Base-by-base conservation (phyloP, 2,888 invertebrate genomes). In the Fissipunctia ypsillon region DNA sequence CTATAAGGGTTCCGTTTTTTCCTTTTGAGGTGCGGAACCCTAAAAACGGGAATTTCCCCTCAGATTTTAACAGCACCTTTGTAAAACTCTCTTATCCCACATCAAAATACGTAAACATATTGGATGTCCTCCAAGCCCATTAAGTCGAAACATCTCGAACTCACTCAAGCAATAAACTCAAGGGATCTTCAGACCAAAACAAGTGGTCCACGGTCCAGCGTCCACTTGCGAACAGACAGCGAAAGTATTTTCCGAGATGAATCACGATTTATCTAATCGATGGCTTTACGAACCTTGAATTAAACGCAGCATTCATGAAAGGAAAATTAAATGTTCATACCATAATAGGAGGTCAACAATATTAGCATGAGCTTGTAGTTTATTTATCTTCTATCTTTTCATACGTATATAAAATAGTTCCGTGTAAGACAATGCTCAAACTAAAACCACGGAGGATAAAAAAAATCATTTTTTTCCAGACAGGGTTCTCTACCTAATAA, bases 161-260 rank as follows among this genome's bases (percentile, higher is more conserved):
- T 75, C 75, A 78, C 52, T 78, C 74, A 77, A 80, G 76, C 72
- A 77, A 31, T 66, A 77, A 79, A 69, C 64, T 45, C 52, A 70
- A 43, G 38, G n/a, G 10, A 61, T 73, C 57, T 67, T 38, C 56
- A 64, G 10, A 4, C 43, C 12, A 28, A 57, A n/a, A 64, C 31
- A 56, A 60, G 38, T 67, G 63, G 35, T 69, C 57, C 52, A 73
- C 63, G 59, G 50, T 70, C 60, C 69, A 83, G 28, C 25, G 48
- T 68, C 71, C 67, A 81, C 61, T 67, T 65, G 73, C 66, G 50
- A 57, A 69, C 70, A 28, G 68, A 81, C 54, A 84, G 84, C 81
- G 89, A 89, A 88, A 89, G 90, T 89, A 70, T 83, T 84, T 81
- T 74, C 66, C 50, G 70, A 73, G 75, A 77, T 86, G 83, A 88